Evolutionary conservation across 2,888 invertebrate species (phyloP).

Genomic region (Augochlorella aurata): DNA sequence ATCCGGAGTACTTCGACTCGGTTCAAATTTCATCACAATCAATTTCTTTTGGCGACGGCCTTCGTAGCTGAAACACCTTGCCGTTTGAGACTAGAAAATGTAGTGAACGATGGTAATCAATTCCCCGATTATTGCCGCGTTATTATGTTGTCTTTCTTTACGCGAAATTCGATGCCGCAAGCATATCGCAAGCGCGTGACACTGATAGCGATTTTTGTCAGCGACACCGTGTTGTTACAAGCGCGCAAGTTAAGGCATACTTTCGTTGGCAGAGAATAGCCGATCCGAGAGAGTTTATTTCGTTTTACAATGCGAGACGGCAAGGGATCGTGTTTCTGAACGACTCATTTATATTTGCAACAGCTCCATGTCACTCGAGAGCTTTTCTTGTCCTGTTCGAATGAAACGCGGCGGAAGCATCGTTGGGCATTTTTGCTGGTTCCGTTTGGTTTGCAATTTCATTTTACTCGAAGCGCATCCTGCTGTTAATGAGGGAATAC

Average conservation of each 20-base stretch:
- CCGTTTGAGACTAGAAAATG: too few relatives aligned
- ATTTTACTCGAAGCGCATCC: conserved; percentile 37
- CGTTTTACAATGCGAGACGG: not conserved
- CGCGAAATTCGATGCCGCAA: not conserved
- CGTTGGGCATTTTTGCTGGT: not conserved
- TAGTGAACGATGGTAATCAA: too few relatives aligned
- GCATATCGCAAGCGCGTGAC: not conserved
- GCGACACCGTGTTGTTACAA: not conserved
- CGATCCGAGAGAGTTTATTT: not conserved
- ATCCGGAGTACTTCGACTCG: not conserved
- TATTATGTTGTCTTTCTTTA: not conserved
- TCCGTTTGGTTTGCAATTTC: not conserved
- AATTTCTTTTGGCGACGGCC: not conserved
- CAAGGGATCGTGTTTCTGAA: not conserved
- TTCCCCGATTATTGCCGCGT: too few relatives aligned
- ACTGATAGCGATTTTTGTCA: not conserved
- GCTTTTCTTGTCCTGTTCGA: not conserved
- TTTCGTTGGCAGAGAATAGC: not conserved
- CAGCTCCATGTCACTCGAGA: not conserved
- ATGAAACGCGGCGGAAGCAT: not conserved
- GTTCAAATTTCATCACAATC: not conserved
- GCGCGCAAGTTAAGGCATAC: not conserved
- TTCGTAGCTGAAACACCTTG: too few relatives aligned
- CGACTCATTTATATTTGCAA: not conserved
- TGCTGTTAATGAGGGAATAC: conserved; percentile 24